Evolutionary conservation across 2,888 invertebrate species (phyloP).

Genomic region (Drosophila robusta): DNA sequence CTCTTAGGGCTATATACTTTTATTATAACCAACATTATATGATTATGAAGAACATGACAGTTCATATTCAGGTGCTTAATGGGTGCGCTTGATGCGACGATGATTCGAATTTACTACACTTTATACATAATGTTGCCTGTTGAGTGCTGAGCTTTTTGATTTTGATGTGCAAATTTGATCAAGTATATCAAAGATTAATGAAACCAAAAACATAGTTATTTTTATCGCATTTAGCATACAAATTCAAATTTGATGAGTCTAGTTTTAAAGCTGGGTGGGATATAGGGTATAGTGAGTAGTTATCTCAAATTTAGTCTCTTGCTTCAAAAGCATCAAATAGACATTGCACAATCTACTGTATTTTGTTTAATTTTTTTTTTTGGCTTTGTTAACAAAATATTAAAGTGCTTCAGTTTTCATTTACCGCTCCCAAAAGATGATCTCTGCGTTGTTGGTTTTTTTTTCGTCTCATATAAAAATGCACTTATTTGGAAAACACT

Average conservation of each 20-base stretch:
- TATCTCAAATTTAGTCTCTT: too few relatives aligned
- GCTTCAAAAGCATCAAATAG: too few relatives aligned
- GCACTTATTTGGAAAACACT: slow-evolving; percentile 17
- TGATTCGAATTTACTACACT: not conserved
- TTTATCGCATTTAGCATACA: not conserved
- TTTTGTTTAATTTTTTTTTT: too few relatives aligned
- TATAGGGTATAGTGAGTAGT: too few relatives aligned
- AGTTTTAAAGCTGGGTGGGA: too few relatives aligned
- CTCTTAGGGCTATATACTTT: not conserved
- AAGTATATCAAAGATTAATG: not conserved
- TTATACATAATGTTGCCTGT: too few relatives aligned
- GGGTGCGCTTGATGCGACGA: not conserved
- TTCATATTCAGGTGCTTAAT: not conserved
- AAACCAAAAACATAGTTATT: not conserved
- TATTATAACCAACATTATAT: not conserved
- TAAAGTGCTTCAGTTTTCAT: too few relatives aligned
- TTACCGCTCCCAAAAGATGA: too few relatives aligned
- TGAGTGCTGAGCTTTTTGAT: not conserved
- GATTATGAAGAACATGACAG: not conserved
- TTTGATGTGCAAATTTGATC: not conserved
- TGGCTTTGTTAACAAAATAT: not conserved
- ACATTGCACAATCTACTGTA: too few relatives aligned
- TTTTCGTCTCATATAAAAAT: not conserved
- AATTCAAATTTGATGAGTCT: too few relatives aligned
- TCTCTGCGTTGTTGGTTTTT: too few relatives aligned